A percentile compares a stretch with the other conserved stretches of the same genome.
These are phyloP conservation scores for Tyrannus savana DNA, from an alignment of 2,113 vertebrate species.

Conservation along the genomic window DNA sequence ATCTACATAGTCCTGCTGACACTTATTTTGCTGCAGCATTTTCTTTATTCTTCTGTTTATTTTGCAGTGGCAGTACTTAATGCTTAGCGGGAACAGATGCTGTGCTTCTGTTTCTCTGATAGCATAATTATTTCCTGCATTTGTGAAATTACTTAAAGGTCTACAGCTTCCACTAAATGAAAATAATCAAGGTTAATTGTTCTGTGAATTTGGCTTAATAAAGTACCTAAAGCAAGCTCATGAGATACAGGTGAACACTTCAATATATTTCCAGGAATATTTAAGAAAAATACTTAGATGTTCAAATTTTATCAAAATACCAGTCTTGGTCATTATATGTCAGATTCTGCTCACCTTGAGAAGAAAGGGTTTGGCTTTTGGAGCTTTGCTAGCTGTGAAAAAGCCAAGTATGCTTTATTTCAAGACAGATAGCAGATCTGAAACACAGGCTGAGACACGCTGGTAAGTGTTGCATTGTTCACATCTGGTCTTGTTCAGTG, in stretches of 20 bases:
- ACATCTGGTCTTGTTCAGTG: neutral
- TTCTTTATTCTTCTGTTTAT: neutral
- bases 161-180: neutral
- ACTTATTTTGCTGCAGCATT: neutral
- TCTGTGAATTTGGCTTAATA: neutral
- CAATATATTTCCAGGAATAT: neutral
- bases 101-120: neutral
- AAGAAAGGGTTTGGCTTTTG: neutral
- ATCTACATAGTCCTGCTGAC: neutral
- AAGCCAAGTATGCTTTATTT: neutral
- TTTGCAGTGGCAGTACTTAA: neutral
- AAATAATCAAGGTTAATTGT: neutral
- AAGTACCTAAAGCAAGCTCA: neutral
- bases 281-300: neutral
- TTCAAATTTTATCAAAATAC: neutral
- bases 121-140: neutral
- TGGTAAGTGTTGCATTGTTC: neutral
- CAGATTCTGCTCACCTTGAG: neutral
- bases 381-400: neutral
- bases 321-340: neutral
- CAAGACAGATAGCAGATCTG: neutral
- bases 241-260: neutral
- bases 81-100: neutral
- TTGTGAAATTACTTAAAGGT: neutral
- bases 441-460: neutral